A percentile compares a stretch with the other conserved stretches of the same genome.
These are phyloP conservation scores for Plectrocnemia conspersa DNA, from an alignment of 1,140 invertebrate species.

Conservation along the genomic window DNA sequence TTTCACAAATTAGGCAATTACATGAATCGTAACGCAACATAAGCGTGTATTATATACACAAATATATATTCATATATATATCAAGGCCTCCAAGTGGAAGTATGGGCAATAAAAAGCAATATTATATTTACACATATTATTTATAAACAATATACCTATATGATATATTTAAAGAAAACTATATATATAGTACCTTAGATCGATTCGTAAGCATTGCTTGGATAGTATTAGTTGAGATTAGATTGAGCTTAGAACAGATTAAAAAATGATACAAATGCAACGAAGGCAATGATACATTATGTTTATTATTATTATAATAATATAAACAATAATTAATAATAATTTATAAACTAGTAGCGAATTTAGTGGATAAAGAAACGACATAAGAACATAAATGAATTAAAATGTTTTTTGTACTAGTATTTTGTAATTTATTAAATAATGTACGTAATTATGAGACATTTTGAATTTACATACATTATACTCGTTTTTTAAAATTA, in stretches of 20 bases:
- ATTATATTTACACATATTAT: conserved; percentile 31
- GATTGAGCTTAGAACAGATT: conserved; percentile 33
- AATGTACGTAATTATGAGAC: too few species aligned
- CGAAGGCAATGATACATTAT: conserved; percentile 15
- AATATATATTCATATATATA: not conserved
- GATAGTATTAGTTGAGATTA: conserved; percentile 31
- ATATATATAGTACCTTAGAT: conserved; percentile 28
- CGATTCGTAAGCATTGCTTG: conserved; percentile 27
- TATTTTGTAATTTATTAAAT: too few species aligned
- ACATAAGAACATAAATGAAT: too few species aligned
- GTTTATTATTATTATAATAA: conserved; percentile 7
- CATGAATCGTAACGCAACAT: too few species aligned
- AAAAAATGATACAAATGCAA: conserved; percentile 22
- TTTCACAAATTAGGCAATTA: too few species aligned
- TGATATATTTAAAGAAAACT: too few species aligned
- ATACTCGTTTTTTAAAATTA: too few species aligned
- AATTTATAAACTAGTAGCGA: too few species aligned
- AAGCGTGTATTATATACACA: not conserved
- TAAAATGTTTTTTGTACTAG: too few species aligned
- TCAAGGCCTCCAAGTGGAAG: conserved; percentile 22
- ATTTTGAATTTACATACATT: too few species aligned
- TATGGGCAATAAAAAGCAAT: conserved; percentile 36
- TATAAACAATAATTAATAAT: conserved; percentile 13
- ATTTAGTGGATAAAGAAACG: too few species aligned
- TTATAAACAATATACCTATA: too few species aligned